Conservation (phyloP, 2,113 vertebrate species). For the Rhea pennata region DNA sequence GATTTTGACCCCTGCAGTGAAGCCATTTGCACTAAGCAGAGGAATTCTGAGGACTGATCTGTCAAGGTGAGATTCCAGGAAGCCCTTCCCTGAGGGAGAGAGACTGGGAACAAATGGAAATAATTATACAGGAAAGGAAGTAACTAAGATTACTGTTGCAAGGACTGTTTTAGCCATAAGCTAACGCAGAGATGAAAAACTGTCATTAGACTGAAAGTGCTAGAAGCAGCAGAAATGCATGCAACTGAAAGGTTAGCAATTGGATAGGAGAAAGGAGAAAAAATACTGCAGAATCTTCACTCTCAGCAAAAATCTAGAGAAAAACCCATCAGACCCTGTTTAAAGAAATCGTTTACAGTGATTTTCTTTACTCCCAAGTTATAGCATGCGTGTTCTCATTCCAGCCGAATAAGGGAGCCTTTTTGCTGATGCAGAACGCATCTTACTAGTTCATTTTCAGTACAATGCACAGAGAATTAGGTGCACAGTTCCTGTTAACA, state of each 20-base stretch:
- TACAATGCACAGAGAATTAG: conserved; percentile 72
- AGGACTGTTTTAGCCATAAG: conserved; percentile 52
- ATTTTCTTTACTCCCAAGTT: conserved; percentile 57
- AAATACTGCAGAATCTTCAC: conserved; percentile 41
- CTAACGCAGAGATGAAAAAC: conserved; percentile 64
- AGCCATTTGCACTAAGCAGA: background rate
- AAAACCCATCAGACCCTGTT: conserved; percentile 56
- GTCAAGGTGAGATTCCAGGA: background rate
- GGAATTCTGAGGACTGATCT: background rate
- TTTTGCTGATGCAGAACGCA: conserved; percentile 74
- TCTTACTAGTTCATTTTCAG: conserved; percentile 58
- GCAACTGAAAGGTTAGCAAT: conserved; percentile 54
- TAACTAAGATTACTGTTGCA: background rate
- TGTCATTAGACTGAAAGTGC: conserved; percentile 58
- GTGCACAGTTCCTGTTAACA: conserved; percentile 66
- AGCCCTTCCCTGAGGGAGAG: background rate
- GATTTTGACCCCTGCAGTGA: background rate
- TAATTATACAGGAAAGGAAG: conserved; percentile 41
- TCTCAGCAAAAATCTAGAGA: conserved; percentile 65
- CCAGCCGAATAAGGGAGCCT: conserved; percentile 63
- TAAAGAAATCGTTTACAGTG: conserved; percentile 60
- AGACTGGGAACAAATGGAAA: background rate
- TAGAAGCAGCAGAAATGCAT: conserved; percentile 60
- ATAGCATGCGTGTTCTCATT: background rate
- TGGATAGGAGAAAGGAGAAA: conserved; percentile 2